Evolutionary conservation across 2,113 vertebrate species (phyloP).

Genomic region (Cyrtonyx montezumae): DNA sequence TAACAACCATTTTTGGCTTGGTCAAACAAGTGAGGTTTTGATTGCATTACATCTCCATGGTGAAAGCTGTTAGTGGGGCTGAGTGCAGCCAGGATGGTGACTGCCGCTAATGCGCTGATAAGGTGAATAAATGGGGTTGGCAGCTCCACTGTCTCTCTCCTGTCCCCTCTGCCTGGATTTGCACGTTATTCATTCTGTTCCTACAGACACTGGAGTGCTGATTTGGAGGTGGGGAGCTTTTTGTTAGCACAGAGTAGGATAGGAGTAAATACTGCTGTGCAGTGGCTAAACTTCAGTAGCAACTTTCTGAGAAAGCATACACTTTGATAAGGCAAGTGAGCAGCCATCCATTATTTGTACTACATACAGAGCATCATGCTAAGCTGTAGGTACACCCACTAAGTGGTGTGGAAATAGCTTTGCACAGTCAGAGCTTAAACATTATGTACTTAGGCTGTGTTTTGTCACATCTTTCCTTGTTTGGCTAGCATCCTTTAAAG

Average conservation of each 20-base stretch:
- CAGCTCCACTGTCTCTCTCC: conserved; percentile 42
- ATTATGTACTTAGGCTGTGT: neutral
- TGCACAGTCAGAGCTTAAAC: neutral
- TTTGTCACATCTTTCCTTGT: neutral
- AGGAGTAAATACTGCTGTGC: neutral
- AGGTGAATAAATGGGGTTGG: neutral
- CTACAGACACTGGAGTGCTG: neutral
- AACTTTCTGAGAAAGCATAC: neutral
- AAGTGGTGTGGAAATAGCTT: neutral
- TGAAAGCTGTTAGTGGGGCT: neutral
- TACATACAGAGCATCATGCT: neutral
- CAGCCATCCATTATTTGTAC: neutral
- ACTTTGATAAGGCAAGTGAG: neutral
- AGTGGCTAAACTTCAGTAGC: neutral
- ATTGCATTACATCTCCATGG: neutral
- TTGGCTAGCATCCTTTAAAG: neutral
- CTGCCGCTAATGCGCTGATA: conserved; percentile 11
- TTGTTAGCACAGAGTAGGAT: neutral
- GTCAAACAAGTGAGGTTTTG: neutral
- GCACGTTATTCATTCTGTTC: neutral
- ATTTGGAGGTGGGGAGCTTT: neutral
- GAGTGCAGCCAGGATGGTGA: neutral
- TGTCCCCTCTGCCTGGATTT: neutral
- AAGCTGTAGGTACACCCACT: neutral
- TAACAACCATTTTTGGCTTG: neutral